A percentile compares a stretch with the other conserved stretches of the same genome.
phyloP scores from a whole-genome alignment of 2,888 invertebrate genomes.

The Parascotia fuliginaria region DNA sequence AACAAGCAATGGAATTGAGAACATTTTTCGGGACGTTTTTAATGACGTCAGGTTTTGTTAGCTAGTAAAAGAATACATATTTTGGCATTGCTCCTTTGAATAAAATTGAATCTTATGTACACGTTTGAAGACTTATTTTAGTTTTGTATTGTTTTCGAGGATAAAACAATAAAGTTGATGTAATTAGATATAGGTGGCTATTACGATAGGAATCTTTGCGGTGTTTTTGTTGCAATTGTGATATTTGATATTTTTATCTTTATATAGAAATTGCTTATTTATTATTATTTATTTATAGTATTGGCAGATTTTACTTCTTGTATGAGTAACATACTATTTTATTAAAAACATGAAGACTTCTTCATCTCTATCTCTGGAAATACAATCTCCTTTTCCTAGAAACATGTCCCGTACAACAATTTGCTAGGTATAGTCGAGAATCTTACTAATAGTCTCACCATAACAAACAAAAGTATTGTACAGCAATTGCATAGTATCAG shows the following conservation, averaged over 20 bases:
- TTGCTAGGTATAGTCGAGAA: too few relatives aligned
- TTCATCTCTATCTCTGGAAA: too few relatives aligned
- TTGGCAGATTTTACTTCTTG: too few relatives aligned
- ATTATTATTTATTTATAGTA: too few relatives aligned
- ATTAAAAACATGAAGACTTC: too few relatives aligned
- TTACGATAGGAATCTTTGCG: constrained; percentile 47
- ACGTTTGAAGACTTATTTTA: constrained; percentile 11
- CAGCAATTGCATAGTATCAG: too few relatives aligned
- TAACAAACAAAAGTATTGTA: too few relatives aligned
- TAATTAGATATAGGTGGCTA: constrained; percentile 52
- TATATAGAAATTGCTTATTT: neutral
- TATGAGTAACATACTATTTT: too few relatives aligned
- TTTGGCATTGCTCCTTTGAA: constrained; percentile 2
- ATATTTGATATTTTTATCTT: constrained; percentile 20
- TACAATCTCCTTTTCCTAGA: too few relatives aligned
- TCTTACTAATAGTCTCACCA: too few relatives aligned
- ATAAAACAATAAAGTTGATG: constrained; percentile 34
- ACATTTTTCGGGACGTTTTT: constrained; percentile 7
- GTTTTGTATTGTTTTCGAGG: constrained; percentile 9
- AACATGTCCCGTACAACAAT: too few relatives aligned
- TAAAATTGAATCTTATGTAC: constrained; percentile 3
- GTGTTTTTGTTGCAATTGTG: constrained; percentile 28
- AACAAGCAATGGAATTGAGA: constrained; percentile 36
- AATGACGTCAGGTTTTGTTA: constrained; percentile 12
- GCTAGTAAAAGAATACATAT: constrained; percentile 15